A percentile compares a stretch with the other conserved stretches of the same genome.
phyloP scores from a whole-genome alignment of 2,113 vertebrate genomes.

The Larimichthys polyactis region DNA sequence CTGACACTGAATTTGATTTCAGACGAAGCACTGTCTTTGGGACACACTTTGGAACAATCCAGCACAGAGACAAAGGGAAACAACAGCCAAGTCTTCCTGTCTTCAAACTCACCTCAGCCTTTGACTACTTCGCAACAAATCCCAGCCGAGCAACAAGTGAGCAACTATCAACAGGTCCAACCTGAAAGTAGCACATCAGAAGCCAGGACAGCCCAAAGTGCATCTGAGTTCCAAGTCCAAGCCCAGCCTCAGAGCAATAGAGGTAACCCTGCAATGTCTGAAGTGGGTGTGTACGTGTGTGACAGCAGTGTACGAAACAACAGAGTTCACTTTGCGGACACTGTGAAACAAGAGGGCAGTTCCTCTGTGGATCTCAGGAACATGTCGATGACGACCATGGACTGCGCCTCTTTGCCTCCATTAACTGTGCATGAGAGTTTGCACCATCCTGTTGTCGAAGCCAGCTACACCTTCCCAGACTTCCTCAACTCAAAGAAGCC shows the following conservation, averaged over 20 bases:
- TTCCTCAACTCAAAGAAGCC: constrained; percentile 65
- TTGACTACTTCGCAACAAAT: constrained; percentile 53
- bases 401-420: constrained; percentile 82
- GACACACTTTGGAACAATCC: constrained; percentile 34
- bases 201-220: constrained; percentile 12
- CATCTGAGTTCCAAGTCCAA: constrained; percentile 33
- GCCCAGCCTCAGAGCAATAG: constrained; percentile 28
- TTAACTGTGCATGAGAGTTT: constrained; percentile 83
- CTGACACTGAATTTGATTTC: constrained; percentile 50
- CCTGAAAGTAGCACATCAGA: constrained; percentile 55
- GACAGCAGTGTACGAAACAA: constrained; percentile 47
- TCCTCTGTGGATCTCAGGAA: constrained; percentile 39
- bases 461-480: constrained; percentile 78
- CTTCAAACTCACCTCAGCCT: constrained; percentile 42
- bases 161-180: constrained; percentile 69
- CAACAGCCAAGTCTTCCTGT: constrained; percentile 30
- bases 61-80: constrained; percentile 40
- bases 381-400: constrained; percentile 32
- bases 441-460: constrained; percentile 82
- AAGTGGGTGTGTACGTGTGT: constrained; percentile 50
- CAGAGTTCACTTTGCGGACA: constrained; percentile 72
- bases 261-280: constrained; percentile 48
- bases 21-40: constrained; percentile 50
- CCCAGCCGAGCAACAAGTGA: constrained; percentile 43
- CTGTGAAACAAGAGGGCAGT: constrained; percentile 52